These are phyloP conservation scores for Nematopogon swammerdamellus DNA, from an alignment of 2,888 invertebrate species.

Conservation along the genomic window DNA sequence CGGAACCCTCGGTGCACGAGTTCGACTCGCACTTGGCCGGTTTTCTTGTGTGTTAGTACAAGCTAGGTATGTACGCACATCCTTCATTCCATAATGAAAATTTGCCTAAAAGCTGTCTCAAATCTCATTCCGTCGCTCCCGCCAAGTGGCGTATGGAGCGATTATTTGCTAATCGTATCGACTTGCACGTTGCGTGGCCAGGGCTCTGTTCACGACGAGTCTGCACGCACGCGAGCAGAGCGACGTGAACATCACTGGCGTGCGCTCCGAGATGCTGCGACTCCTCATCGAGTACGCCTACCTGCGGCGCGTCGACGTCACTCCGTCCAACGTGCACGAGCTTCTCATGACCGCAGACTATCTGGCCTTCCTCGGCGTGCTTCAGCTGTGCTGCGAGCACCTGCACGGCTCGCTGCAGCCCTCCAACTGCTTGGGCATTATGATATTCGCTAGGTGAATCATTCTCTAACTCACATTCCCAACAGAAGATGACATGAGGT, in stretches of 20 bases:
- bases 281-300: conserved; percentile 84
- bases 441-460: conserved; percentile 72
- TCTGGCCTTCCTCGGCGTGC: conserved; percentile 77
- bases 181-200: conserved; percentile 25
- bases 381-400: conserved; percentile 77
- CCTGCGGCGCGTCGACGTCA: conserved; percentile 71
- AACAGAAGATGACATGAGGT: no score
- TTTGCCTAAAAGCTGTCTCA: no score
- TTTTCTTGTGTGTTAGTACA: no score
- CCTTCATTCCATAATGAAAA: no score
- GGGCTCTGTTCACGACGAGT: conserved; percentile 80
- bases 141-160: no score
- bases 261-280: conserved; percentile 73
- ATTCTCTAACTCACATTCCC: no score
- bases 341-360: conserved; percentile 86
- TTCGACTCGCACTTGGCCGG: no score
- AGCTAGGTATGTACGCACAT: no score
- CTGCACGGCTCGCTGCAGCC: conserved; percentile 65
- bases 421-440: conserved; percentile 80
- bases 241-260: conserved; percentile 72
- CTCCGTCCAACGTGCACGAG: conserved; percentile 74
- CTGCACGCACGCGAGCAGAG: conserved; percentile 66
- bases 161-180: no score
- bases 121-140: no score
- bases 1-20: no score